Base-by-base conservation (phyloP, 2,113 vertebrate genomes). In the Pitta sordida region DNA sequence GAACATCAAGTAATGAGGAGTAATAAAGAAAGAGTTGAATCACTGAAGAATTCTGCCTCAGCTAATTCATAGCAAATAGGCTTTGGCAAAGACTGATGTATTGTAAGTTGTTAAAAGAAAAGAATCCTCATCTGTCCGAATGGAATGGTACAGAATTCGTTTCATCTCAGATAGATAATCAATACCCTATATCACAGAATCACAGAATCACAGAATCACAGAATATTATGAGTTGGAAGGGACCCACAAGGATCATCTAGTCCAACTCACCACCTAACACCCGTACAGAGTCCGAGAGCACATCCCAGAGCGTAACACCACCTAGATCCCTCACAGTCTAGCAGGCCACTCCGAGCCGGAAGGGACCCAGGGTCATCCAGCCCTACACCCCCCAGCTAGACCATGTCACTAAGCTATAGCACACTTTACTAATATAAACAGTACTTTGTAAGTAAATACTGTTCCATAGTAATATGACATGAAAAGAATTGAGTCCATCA, bases 1-100 rank as follows among this genome's bases (percentile, higher is more conserved):
- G 97, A 97, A 97, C 95, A 88, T 90, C 91, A 96, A 97, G 96
- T 97, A 98, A 98, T 94, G 93, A 96, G 91, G 60, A 92, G 88
- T 92, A 97, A 96, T 97, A 94, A 96, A 90, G 77, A 96, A 93
- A 78, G 87, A 67, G 94, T 94, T 89, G 76, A 96, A 96, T 96
- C 90, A 96, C 76, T 18, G 43, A 86, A 96, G 95, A 92, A 97
- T 94, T 93, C 93, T 84, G 91, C 91, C 67, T 14, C 74, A 93
- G 74, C 53, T 96, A 88, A 96, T 96, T 85, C 93, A 53, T 60
- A 84, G 77, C 84, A 96, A 96, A 97, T 93, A 77, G 20, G 51
- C 52, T 88, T 92, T 96, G 95, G 94, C 91, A 91, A 95, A 96
- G 94, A 91, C 2, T 8, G 65, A 95, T 88, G 43, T 39, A 52